A percentile compares a stretch with the other conserved stretches of the same genome.
Evolutionary conservation across 2,113 vertebrate species (phyloP).

Genomic region (Rhipidura dahli): DNA sequence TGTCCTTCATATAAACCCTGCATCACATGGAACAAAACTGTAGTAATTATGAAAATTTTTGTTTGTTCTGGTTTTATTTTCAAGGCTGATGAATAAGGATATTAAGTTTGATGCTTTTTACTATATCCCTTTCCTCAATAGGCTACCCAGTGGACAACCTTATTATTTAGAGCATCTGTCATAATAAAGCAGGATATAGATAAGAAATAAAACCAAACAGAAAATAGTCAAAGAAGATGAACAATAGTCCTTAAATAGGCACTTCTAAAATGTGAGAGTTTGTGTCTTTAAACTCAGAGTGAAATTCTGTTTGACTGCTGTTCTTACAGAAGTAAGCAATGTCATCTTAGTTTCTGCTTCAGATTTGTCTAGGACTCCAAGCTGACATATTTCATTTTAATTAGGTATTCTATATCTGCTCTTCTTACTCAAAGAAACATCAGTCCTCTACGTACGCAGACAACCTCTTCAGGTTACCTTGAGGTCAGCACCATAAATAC

Average conservation of each 20-base stretch:
- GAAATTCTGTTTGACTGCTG: background rate
- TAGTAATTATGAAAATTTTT: background rate
- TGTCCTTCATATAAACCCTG: background rate
- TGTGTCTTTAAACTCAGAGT: background rate
- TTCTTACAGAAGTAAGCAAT: constrained; percentile 1
- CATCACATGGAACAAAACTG: background rate
- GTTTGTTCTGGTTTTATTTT: background rate
- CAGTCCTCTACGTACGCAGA: background rate
- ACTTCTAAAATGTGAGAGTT: background rate
- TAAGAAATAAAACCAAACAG: background rate
- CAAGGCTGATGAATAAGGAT: background rate
- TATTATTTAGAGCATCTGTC: background rate
- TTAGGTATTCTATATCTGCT: constrained; percentile 6
- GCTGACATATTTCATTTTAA: constrained; percentile 49
- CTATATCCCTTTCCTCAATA: background rate
- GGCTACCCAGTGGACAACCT: background rate
- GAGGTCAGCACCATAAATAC: background rate
- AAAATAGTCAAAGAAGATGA: background rate
- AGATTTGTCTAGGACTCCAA: background rate
- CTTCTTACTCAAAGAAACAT: constrained; percentile 23
- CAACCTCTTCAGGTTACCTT: background rate
- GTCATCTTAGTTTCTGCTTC: constrained; percentile 40
- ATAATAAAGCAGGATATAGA: background rate
- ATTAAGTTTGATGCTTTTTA: background rate
- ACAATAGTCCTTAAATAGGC: background rate